Evolutionary conservation across 1,140 invertebrate genomes (phyloP).

Genomic region (Penaeus japonicus): DNA sequence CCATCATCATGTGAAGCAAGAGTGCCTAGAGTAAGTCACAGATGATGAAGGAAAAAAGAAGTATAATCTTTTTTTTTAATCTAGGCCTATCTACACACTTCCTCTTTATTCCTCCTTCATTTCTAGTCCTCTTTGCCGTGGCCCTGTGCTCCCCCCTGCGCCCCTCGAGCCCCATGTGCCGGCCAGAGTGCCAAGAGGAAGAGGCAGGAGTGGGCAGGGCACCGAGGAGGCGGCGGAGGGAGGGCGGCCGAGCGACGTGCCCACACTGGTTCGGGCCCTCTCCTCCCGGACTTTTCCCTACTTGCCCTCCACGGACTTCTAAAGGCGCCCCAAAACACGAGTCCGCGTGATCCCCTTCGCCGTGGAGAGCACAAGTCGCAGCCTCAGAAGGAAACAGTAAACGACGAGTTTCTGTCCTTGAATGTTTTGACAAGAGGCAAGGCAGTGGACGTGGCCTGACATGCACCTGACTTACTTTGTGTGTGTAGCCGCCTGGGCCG

Average conservation of each 20-base stretch:
- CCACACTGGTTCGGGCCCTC: not conserved
- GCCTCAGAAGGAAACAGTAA: not conserved
- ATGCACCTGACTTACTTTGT: conserved; percentile 21
- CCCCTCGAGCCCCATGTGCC: not conserved
- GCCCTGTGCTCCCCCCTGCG: too few species aligned
- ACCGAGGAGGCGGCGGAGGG: not conserved
- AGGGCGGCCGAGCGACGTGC: not conserved
- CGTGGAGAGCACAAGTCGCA: not conserved
- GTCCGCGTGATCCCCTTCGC: not conserved
- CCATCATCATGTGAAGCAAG: not conserved
- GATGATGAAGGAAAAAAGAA: not conserved
- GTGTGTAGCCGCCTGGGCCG: conserved; percentile 1
- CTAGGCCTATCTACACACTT: too few species aligned
- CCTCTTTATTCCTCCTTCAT: too few species aligned
- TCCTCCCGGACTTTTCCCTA: not conserved
- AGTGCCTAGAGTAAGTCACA: not conserved
- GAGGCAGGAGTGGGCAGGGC: not conserved
- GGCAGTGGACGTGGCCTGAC: conserved; percentile 11
- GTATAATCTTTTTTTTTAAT: not conserved
- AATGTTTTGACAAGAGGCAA: conserved; percentile 38
- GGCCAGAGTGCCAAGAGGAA: not conserved
- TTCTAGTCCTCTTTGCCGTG: too few species aligned
- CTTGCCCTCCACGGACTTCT: not conserved
- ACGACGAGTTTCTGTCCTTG: conserved; percentile 25
- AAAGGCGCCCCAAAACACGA: not conserved